Base-by-base conservation (phyloP, 2,113 vertebrate species). In the Pluvianellus socialis region DNA sequence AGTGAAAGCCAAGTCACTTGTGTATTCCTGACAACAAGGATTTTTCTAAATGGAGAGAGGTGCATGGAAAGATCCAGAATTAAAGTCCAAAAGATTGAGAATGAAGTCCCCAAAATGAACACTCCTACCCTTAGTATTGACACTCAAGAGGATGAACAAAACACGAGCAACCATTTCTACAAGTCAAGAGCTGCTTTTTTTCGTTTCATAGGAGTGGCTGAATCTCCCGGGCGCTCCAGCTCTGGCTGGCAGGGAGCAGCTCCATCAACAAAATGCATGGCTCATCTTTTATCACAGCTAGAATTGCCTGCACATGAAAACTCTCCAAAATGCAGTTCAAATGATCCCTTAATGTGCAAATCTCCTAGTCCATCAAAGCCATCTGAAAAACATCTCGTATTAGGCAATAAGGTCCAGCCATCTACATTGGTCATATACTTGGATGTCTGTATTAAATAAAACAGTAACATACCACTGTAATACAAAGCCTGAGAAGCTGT, bases 191-290 rank as follows among this genome's bases (percentile, higher is more conserved):
- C 5, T 66, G 27, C 0, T 74, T 45, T 35, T 88, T 66, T 49
- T 6, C 21, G 21, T 66, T 86, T 19, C 86, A 65, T 17, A 67
- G 55, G 12, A 86, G 42, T 20, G 56, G 28, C 44, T 88, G n/a
- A 52, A 61, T 40, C 40, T 93, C 61, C 55, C 56, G 79, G 40
- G 61, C 77, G n/a, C 44, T 71, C 63, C 50, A 88, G 4, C 14
- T 83, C n/a, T 4, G 8, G 33, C 44, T 76, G 79, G 44, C 58
- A 66, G 0, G 0, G n/a, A 58, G 33, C 70, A 88, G 52, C 42
- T 77, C 50, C 90, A 88, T 8, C 76, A 63, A 33, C 18, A 80
- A 92, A 92, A 75, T 17, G n/a, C 7, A 1, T 2, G 14, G 75
- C 38, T 91, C 66, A 15, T 47, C 68, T 67, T 71, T 40, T 50